Evolutionary conservation across 2,797 vertebrate species (phyloP).

Genomic region (Threskiornis aethiopicus): DNA sequence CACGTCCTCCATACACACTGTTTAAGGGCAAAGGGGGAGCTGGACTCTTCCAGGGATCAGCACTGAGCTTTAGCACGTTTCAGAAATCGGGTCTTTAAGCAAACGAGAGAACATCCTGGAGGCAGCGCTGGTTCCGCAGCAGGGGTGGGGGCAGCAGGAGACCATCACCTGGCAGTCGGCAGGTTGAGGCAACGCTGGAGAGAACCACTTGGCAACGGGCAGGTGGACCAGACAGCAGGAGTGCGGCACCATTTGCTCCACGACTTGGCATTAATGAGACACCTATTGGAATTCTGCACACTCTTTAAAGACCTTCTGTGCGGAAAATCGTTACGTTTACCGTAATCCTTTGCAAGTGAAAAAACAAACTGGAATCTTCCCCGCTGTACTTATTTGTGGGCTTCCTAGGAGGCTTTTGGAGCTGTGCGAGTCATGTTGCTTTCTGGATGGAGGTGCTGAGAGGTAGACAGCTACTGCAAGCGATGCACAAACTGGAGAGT

Average conservation of each 20-base stretch:
- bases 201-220: conserved; percentile 54
- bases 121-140: neutral
- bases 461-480: neutral
- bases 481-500: neutral
- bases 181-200: conserved; percentile 22
- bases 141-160: conserved; percentile 24
- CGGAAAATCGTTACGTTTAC: neutral
- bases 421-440: neutral
- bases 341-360: neutral
- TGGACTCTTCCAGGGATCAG: neutral
- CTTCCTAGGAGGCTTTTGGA: conserved; percentile 30
- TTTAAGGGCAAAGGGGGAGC: neutral
- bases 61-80: neutral
- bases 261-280: conserved; percentile 68
- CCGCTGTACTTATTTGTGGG: neutral
- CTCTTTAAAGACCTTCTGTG: conserved; percentile 50
- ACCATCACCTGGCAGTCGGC: conserved; percentile 43
- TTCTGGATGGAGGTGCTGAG: conserved; percentile 9
- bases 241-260: conserved; percentile 40
- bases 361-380: neutral
- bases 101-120: neutral
- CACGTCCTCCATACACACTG: neutral
- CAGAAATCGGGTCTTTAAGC: neutral
- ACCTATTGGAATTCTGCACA: conserved; percentile 57
- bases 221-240: conserved; percentile 70